Conservation (phyloP, 2,113 vertebrate genomes). For the Hiodon tergisus region DNA sequence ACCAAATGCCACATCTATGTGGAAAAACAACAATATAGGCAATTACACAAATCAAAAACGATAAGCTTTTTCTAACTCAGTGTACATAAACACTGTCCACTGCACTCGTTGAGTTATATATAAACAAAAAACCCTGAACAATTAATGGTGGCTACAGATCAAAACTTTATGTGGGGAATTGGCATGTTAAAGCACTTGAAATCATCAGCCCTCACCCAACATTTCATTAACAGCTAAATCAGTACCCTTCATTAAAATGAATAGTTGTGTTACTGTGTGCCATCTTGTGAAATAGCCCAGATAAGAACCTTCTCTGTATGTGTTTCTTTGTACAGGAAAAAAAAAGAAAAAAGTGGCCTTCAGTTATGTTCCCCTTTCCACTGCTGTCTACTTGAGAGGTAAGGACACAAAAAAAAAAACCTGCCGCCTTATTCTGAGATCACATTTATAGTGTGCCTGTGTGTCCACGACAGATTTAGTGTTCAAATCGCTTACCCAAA, state of each 20-base stretch:
- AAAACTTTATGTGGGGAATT: neutral
- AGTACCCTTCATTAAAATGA: neutral
- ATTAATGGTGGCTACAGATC: neutral
- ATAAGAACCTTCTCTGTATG: no score
- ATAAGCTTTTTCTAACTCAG: slow-evolving; percentile 7
- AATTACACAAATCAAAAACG: slow-evolving; percentile 15
- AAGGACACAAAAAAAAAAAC: neutral
- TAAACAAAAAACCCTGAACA: neutral
- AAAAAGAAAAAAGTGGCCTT: no score
- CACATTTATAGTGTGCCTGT: slow-evolving; percentile 3
- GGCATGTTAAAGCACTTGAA: neutral
- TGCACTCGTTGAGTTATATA: neutral
- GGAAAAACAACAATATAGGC: slow-evolving; percentile 2
- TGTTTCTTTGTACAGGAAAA: no score
- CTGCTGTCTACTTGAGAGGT: neutral
- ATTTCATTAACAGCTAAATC: neutral
- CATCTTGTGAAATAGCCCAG: neutral
- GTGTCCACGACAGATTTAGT: neutral
- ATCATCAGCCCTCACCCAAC: neutral
- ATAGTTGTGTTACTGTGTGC: neutral
- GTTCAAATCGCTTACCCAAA: slow-evolving; percentile 1
- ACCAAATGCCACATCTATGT: slow-evolving; percentile 7
- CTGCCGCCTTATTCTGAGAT: neutral
- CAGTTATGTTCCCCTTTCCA: no score
- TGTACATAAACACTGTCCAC: neutral